Conservation (phyloP, 2,888 invertebrate species). For the Alentia gelatinosa region DNA sequence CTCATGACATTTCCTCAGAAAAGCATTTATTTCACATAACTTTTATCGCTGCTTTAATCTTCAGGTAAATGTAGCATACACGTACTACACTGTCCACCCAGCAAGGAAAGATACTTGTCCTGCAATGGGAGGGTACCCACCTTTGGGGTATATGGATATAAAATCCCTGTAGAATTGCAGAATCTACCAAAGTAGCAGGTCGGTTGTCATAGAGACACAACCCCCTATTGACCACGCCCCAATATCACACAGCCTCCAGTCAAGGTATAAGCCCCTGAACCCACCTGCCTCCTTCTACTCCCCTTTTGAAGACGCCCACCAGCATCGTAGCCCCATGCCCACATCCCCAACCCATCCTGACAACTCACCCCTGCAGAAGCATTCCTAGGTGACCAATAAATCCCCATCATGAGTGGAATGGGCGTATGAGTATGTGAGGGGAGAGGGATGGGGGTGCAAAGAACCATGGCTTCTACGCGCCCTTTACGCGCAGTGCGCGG, state of each 20-base stretch:
- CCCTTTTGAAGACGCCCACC: background rate
- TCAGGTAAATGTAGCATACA: no score
- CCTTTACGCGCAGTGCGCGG: background rate
- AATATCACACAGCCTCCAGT: background rate
- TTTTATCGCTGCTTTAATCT: no score
- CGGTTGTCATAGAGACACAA: background rate
- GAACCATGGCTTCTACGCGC: background rate
- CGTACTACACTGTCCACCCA: no score
- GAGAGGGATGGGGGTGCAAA: background rate
- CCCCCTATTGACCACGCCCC: background rate
- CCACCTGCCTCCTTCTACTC: background rate
- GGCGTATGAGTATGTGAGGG: background rate
- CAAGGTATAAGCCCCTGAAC: background rate
- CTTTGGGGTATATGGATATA: no score
- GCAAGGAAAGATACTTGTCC: no score
- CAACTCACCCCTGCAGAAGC: background rate
- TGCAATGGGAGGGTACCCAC: no score
- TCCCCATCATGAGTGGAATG: background rate
- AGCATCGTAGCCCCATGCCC: background rate
- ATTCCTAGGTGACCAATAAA: slow-evolving; percentile 10
- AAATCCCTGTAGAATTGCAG: no score
- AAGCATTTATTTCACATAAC: no score
- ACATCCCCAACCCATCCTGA: background rate
- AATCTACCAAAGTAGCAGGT: background rate
- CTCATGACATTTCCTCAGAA: no score